These are phyloP conservation scores for Eledona agricola DNA, from an alignment of 2,888 invertebrate genomes.

Conservation along the genomic window DNA sequence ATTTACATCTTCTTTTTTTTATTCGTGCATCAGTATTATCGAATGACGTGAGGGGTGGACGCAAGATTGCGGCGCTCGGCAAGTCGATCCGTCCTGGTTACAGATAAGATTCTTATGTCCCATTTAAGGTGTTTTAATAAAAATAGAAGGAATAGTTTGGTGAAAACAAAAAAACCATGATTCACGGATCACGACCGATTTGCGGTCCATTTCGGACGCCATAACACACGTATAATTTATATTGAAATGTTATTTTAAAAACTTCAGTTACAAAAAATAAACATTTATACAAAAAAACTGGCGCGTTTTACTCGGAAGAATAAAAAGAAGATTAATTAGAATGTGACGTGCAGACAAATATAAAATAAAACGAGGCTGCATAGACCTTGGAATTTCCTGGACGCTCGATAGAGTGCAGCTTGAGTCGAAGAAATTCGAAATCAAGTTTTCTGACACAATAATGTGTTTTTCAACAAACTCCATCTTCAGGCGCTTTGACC, in stretches of 20 bases:
- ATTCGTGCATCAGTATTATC: slow-evolving; percentile 30
- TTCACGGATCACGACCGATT: slow-evolving; percentile 45
- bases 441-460: no score
- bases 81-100: slow-evolving; percentile 40
- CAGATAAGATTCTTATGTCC: slow-evolving; percentile 43
- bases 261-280: slow-evolving; percentile 61
- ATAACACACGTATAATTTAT: slow-evolving; percentile 53
- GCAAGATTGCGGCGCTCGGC: slow-evolving; percentile 14
- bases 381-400: no score
- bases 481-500: no score
- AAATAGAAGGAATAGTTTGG: slow-evolving; percentile 53
- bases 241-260: slow-evolving; percentile 61
- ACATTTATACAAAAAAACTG: slow-evolving; percentile 57
- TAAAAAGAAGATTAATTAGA: no score
- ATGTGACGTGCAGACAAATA: no score
- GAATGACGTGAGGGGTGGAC: slow-evolving; percentile 7
- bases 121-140: slow-evolving; percentile 46
- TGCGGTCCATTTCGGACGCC: slow-evolving; percentile 45
- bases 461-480: no score
- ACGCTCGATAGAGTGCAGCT: no score
- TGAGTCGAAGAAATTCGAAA: no score
- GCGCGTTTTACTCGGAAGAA: no score
- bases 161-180: slow-evolving; percentile 42
- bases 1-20: no score
- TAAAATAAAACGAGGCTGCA: no score